Evolutionary conservation across 2,888 invertebrate species (phyloP), one percentile per base, ranked within the genome.

Genomic region (Xanthostigma xanthostigma): DNA sequence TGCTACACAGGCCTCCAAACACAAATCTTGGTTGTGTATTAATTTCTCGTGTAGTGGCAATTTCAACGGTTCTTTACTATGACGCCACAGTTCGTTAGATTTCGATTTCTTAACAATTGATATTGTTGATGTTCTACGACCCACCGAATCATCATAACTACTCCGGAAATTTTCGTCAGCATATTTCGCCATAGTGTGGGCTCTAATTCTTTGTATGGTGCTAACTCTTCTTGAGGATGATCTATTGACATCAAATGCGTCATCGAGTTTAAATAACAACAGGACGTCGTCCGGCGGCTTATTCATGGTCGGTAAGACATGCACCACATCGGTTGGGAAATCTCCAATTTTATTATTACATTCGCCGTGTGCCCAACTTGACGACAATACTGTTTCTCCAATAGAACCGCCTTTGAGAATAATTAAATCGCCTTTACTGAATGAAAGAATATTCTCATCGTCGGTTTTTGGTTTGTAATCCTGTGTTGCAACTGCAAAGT

Each of bases 301-400:
- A 3, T 76, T 73, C 53, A 92, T 70, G 1, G 89, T 84, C 6
- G 95, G 91, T 53, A 96, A 66, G 46, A 95, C 83, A 58, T 90
- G 87, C 12, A 94, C 84, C 61, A 79, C 79, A 60, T 92, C 90
- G 0, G 86, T 83, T 1, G 89, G 85, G 67, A 95, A 92, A 57
- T 90, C 78, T 0, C 94, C 95, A 57, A 76, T 72, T 53, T 76
- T 72, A 2, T 76, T 78, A 51, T 83, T 81, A 46, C 79, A 76
- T 56, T 77, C 73, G 11, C 89, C 89, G 46, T 77, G 76, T 49
- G 81, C 82, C 81, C 83, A 84, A 14, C 78, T 78, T 17, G 75
- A 73, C 55, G 77, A 79, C 71, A 85, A 73, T 27, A 92, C 70
- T 5, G 76, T 76, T 60, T 84, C 83, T 1, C 93, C 93, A 3